Evolutionary conservation across 2,113 vertebrate genomes (phyloP).

Genomic region (Hypanus sabinus): DNA sequence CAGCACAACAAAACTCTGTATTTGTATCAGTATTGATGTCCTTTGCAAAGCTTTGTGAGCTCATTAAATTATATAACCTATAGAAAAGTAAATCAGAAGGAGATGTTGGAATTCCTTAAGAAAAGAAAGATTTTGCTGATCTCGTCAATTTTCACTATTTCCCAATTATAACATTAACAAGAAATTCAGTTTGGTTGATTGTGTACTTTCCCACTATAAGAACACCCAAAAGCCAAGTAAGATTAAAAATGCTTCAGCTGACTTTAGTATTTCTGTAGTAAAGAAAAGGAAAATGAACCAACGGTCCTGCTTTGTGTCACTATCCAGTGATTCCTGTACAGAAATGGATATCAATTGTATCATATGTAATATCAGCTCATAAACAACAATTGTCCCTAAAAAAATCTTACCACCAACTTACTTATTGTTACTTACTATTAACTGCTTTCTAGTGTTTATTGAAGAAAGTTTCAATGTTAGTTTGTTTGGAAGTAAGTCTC

Average conservation of each 20-base stretch:
- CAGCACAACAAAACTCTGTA: neutral
- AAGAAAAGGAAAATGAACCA: neutral
- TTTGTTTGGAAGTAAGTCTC: no score
- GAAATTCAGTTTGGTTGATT: neutral
- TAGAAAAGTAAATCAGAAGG: neutral
- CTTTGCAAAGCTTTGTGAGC: neutral
- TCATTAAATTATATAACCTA: neutral
- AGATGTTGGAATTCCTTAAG: neutral
- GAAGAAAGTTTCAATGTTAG: no score
- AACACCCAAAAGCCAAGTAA: neutral
- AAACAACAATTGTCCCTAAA: no score
- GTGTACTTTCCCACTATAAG: neutral
- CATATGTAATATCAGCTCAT: no score
- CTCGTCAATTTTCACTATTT: neutral
- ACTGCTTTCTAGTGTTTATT: no score
- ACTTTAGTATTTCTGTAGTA: no score
- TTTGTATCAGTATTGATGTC: neutral
- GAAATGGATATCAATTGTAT: no score
- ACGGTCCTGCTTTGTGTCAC: neutral
- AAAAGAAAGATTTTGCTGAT: neutral
- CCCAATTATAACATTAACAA: neutral
- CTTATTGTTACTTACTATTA: no score
- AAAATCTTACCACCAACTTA: no score
- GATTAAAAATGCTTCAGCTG: neutral
- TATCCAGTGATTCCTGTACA: neutral